Conservation (phyloP, 2,797 vertebrate genomes). For the Lithobates pipiens region DNA sequence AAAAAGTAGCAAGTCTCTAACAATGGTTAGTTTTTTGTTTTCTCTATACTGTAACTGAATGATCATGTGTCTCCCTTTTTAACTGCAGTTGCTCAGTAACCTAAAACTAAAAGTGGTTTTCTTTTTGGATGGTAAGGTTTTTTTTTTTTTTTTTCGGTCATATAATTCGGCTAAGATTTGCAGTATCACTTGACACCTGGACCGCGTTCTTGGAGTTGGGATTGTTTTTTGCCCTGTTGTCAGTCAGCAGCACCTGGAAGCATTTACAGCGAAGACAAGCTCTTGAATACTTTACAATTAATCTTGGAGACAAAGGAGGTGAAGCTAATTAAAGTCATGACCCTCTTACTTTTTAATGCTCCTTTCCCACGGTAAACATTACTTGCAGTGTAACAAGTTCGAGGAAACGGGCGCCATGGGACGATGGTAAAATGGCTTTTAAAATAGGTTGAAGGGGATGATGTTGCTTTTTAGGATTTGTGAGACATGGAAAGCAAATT, state of each 20-base stretch:
- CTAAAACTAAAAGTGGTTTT: too few relatives aligned
- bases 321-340: conserved; percentile 35
- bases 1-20: too few relatives aligned
- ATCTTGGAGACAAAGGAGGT: conserved; percentile 2
- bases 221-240: not conserved
- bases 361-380: conserved; percentile 66
- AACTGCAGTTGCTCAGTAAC: not conserved
- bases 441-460: not conserved
- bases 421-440: not conserved
- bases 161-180: not conserved
- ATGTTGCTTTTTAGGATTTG: not conserved
- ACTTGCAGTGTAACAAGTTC: conserved; percentile 31
- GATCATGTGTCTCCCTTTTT: not conserved
- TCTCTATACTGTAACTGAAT: too few relatives aligned
- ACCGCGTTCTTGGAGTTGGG: not conserved
- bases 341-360: conserved; percentile 37
- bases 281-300: not conserved
- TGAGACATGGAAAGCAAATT: not conserved
- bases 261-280: not conserved
- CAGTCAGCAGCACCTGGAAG: conserved; percentile 43
- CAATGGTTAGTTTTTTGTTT: too few relatives aligned
- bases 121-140: not conserved
- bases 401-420: not conserved
- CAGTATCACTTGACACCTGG: not conserved
- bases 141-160: not conserved